Conservation (phyloP, 2,113 vertebrate genomes). For the Heterotis niloticus region DNA sequence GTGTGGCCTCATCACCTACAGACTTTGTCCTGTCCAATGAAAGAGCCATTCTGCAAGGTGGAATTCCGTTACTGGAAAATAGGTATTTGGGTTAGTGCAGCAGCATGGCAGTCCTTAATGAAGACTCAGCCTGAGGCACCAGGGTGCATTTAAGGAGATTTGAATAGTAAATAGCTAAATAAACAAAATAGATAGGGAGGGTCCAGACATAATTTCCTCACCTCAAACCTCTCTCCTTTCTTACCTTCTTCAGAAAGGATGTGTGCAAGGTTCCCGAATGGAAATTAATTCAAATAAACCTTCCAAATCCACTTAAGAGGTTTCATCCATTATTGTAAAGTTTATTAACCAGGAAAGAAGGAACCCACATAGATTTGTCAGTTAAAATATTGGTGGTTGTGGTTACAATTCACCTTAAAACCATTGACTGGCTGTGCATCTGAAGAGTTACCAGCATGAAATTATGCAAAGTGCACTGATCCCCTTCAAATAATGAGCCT, state of each 20-base stretch:
- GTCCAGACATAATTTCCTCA: conserved; percentile 58
- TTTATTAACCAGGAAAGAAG: conserved; percentile 60
- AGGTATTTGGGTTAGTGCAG: conserved; percentile 32
- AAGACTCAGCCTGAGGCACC: conserved; percentile 39
- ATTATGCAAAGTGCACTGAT: conserved; percentile 48
- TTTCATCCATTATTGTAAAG: conserved; percentile 45
- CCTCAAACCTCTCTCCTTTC: conserved; percentile 53
- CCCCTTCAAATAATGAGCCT: conserved; percentile 30
- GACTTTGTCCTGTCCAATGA: conserved; percentile 3
- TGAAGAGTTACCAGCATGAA: conserved; percentile 47
- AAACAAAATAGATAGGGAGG: conserved; percentile 54
- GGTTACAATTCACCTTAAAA: conserved; percentile 69
- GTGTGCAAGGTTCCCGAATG: conserved; percentile 60
- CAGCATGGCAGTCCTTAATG: conserved; percentile 1
- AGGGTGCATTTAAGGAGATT: conserved; percentile 43
- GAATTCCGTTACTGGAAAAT: background rate
- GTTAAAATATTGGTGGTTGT: conserved; percentile 68
- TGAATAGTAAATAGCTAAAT: conserved; percentile 56
- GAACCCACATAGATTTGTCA: conserved; percentile 65
- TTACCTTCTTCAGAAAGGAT: conserved; percentile 56
- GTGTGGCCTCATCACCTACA: background rate
- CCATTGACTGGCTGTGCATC: conserved; percentile 40
- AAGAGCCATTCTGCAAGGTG: background rate
- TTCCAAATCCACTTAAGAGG: conserved; percentile 56
- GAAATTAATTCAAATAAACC: conserved; percentile 66